Conservation (phyloP, 2,797 vertebrate species). For the Halcyon badia region DNA sequence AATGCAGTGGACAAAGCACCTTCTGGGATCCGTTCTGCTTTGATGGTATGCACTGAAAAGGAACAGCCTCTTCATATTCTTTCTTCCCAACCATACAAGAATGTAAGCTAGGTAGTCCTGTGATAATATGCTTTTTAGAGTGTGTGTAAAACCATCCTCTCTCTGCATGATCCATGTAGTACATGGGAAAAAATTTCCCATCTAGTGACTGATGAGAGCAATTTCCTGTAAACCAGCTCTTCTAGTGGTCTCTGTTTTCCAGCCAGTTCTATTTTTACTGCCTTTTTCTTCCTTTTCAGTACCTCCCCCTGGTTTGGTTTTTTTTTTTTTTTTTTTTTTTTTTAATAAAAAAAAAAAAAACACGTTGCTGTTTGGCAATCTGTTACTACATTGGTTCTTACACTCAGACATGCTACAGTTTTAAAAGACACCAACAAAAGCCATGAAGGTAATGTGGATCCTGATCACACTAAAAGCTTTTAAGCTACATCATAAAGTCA, state of each 20-base stretch:
- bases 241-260: slow-evolving; percentile 71
- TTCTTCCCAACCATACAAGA: fast-evolving
- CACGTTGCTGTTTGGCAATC: slow-evolving; percentile 28
- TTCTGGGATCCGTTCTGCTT: not conserved
- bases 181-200: slow-evolving; percentile 47
- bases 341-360: not conserved
- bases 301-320: not conserved
- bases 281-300: not conserved
- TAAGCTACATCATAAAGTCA: not conserved
- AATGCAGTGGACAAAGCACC: not conserved
- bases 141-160: not conserved
- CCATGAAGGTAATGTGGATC: not conserved
- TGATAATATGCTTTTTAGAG: not conserved
- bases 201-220: slow-evolving; percentile 61
- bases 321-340: not conserved
- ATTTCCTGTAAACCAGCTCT: slow-evolving; percentile 74
- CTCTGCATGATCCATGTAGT: slow-evolving; percentile 2
- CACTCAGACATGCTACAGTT: not conserved
- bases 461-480: not conserved
- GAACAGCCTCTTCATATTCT: not conserved
- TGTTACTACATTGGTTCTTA: slow-evolving; percentile 15
- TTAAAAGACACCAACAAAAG: slow-evolving; percentile 31
- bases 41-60: not conserved
- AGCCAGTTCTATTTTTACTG: slow-evolving; percentile 77
- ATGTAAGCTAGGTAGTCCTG: not conserved